phyloP scores from a whole-genome alignment of 1,140 invertebrate species.

The Muscidifurax raptorellus region DNA sequence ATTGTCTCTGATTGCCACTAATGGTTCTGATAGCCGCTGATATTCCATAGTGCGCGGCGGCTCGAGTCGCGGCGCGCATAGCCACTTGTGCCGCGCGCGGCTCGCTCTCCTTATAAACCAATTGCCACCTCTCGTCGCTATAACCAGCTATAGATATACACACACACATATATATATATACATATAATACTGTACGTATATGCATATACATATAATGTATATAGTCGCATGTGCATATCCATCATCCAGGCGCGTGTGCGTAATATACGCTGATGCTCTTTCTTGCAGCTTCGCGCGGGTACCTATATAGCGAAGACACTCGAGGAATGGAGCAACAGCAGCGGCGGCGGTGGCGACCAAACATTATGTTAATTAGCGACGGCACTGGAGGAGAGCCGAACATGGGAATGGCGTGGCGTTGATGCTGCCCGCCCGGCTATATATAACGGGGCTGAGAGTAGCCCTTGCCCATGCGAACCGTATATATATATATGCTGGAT shows the following conservation, averaged over 20 bases:
- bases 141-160: background rate
- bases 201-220: background rate
- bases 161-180: background rate
- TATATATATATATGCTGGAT: background rate
- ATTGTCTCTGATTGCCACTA: slow-evolving; percentile 66
- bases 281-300: background rate
- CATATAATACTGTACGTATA: background rate
- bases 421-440: background rate
- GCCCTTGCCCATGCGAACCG: background rate
- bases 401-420: slow-evolving; percentile 65
- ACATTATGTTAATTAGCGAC: slow-evolving; percentile 64
- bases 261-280: background rate
- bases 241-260: background rate
- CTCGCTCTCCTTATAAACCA: background rate
- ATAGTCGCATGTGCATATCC: background rate
- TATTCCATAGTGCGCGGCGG: slow-evolving; percentile 55
- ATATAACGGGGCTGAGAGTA: background rate
- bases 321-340: background rate
- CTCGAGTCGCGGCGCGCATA: background rate
- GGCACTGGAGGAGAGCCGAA: slow-evolving; percentile 52
- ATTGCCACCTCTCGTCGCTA: background rate
- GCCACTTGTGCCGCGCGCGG: background rate
- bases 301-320: background rate
- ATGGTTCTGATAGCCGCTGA: slow-evolving; percentile 65
- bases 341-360: slow-evolving; percentile 19